A percentile compares a stretch with the other conserved stretches of the same genome.
Conservation (phyloP, 2,797 vertebrate species). For the Mus caroli region DNA sequence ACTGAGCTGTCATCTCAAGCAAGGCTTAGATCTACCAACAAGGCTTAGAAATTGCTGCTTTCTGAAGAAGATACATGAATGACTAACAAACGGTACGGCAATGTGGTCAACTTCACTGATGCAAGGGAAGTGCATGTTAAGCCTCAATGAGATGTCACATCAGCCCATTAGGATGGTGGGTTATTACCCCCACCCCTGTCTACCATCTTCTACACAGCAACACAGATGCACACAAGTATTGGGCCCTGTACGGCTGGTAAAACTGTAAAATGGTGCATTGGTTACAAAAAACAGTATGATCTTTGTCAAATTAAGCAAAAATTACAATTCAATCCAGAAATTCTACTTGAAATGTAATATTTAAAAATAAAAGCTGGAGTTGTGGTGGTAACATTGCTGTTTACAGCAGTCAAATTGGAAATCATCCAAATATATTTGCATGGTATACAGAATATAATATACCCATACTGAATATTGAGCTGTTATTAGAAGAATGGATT, state of each 20-base stretch:
- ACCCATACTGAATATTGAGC: neutral
- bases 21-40: neutral
- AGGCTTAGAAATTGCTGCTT: neutral
- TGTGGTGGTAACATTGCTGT: neutral
- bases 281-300: neutral
- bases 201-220: neutral
- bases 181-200: too few species aligned
- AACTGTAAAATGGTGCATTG: neutral
- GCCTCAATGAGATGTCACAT: neutral
- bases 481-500: neutral
- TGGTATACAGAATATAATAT: neutral
- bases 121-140: neutral
- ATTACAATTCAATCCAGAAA: neutral
- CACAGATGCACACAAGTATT: neutral
- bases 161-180: neutral
- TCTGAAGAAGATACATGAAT: neutral
- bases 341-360: neutral
- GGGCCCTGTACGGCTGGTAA: neutral
- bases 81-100: neutral
- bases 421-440: neutral
- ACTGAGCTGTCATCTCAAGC: neutral
- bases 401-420: neutral
- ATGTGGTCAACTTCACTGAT: neutral
- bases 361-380: neutral
- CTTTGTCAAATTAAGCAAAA: conserved; percentile 2